Base-by-base conservation (phyloP, 2,888 invertebrate genomes). In the Nymphalis polychloros region DNA sequence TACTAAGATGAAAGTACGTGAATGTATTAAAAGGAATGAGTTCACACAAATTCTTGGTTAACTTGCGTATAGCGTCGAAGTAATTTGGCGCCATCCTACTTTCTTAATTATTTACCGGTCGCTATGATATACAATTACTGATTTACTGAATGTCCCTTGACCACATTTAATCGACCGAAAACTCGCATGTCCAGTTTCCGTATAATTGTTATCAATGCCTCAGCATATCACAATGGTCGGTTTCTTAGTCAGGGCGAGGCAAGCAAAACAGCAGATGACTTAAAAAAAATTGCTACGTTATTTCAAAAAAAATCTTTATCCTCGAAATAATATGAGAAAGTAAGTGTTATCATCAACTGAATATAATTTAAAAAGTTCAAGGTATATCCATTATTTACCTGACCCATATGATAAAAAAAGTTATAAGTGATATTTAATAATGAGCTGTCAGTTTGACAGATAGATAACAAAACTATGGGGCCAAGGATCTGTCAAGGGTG, bases 41-140 rank as follows among this genome's bases (percentile, higher is more conserved):
- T 64, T n/a, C 67, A 66, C 57, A 66, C 61, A 64, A 69, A 64
- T 52, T 52, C 59, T 69, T 66, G 55, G 50, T 65, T 71, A 52
- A 61, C 62, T 71, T 67, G 52, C 68, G 20, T 59, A 20, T 46
- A 47, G 6, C 60, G 60, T 47, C 50, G 8, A 74, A 76, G 74
- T 71, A 73, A 67, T 70, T 74, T 70, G 79, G 76, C 79, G 83
- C 80, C 82, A 81, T 81, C 81, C 81, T 75, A 83, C 82, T 84
- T 86, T 87, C 81, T 84, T 82, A 82, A 84, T 83, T 84, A 55
- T 55, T 62, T 47, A 52, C 27, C 59, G 59, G 52, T 41, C 57
- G 41, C 52, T 64, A 50, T 46, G 46, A 23, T 20, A 41, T 35
- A 63, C 19, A 19, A 53, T 52, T 48, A 59, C 49, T 63, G 55